Evolutionary conservation across 1,140 invertebrate species (phyloP).

Genomic region (Euglossa dilemma): DNA sequence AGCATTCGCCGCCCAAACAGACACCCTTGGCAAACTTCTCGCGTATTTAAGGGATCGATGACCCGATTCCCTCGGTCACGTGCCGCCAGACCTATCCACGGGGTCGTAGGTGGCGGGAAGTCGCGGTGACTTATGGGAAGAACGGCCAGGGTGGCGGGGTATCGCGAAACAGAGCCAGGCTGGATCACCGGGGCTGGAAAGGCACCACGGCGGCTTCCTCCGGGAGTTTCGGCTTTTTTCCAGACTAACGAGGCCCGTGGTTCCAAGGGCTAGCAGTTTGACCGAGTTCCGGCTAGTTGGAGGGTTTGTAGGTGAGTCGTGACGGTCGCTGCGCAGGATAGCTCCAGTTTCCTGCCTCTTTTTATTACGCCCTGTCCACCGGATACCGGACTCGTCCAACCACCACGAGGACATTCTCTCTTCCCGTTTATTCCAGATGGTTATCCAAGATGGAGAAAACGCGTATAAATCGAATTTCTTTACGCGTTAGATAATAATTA

Average conservation of each 20-base stretch:
- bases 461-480: too few relatives aligned
- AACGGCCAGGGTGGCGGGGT: neutral
- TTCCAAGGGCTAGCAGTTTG: neutral
- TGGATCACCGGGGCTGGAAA: neutral
- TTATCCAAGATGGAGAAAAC: too few relatives aligned
- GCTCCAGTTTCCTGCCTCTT: too few relatives aligned
- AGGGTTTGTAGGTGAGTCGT: neutral
- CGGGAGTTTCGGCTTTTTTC: neutral
- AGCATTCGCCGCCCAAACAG: constrained; percentile 24
- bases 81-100: neutral
- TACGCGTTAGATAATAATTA: too few relatives aligned
- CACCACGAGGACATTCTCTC: too few relatives aligned
- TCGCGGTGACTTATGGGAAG: neutral
- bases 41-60: constrained; percentile 22
- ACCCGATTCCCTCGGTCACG: neutral
- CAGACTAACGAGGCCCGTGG: neutral
- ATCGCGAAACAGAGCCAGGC: neutral
- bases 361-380: too few relatives aligned
- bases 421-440: too few relatives aligned
- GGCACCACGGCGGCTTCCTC: neutral
- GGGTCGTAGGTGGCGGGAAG: neutral
- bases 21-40: constrained; percentile 18
- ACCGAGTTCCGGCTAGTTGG: neutral
- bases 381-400: too few relatives aligned
- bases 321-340: neutral